Evolutionary conservation across 2,113 vertebrate genomes (phyloP), one percentile per base, ranked within the genome.

Genomic region (Protomyctophum bolini): DNA sequence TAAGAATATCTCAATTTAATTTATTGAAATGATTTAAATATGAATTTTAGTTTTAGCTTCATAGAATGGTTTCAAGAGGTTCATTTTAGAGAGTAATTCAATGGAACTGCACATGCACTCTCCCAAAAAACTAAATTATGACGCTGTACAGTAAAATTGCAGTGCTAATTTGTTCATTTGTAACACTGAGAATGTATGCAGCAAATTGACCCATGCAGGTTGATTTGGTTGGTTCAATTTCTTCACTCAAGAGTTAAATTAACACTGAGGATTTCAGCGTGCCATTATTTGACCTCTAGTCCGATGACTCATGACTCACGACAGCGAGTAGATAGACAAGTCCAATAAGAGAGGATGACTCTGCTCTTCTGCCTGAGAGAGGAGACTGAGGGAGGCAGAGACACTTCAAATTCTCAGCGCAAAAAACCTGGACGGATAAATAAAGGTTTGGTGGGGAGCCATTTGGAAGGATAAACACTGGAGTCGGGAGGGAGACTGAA

Each of bases 401-500:
- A 77, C 68, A 75, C 61, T 71, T 68, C 15, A 75, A 72, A 59
- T 76, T 55, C 46, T 75, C 70, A 41, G 33, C 62, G 66, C 65
- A 65, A 70, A 41, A 70, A 41, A 70, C 72, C 80, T 65, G 68
- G 77, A 77, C 0, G 12, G 76, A 47, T 80, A 77, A 86, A 85
- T 73, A 76, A 80, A 41, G 72, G 61, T 78, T 79, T 87, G 80
- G 85, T 65, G 45, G 59, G 41, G 60, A 91, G 83, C 86, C 79
- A 87, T 85, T 88, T 88, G 85, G 82, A 90, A 86, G 58, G 63
- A 75, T 77, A 83, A 83, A 88, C 76, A 83, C 79, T 29, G 15
- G 68, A 67, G 76, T 15, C 66, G 70, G 72, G 82, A 77, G 70
- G 82, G 86, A 83, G 79, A 58, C 45, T 63, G 72, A 66, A 69